Evolutionary conservation across 2,113 vertebrate species (phyloP).

Genomic region (Gymnogyps californianus): DNA sequence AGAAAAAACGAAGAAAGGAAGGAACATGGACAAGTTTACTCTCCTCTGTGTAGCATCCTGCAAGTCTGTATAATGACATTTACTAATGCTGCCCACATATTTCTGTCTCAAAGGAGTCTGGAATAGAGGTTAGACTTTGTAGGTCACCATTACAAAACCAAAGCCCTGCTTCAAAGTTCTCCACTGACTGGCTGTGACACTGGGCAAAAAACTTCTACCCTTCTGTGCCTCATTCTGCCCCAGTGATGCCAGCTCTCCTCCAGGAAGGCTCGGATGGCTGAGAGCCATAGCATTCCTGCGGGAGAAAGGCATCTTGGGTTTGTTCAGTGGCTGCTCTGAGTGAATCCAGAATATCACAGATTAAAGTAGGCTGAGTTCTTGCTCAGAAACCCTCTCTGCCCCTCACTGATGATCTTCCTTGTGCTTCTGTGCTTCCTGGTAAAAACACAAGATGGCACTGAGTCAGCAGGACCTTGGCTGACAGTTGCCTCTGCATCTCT

Average conservation of each 20-base stretch:
- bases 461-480: slow-evolving; percentile 41
- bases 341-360: neutral
- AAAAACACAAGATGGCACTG: slow-evolving; percentile 58
- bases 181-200: neutral
- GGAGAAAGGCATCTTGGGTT: neutral
- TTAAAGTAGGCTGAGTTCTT: neutral
- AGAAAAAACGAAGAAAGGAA: neutral
- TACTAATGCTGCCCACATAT: slow-evolving; percentile 7
- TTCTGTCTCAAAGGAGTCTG: neutral
- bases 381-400: neutral
- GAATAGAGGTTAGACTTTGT: neutral
- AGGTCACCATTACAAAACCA: neutral
- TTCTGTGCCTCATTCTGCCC: neutral
- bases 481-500: neutral
- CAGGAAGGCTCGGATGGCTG: neutral
- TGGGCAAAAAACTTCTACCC: neutral
- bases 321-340: neutral
- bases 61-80: neutral
- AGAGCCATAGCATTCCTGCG: neutral
- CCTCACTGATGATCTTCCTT: neutral
- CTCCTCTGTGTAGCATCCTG: neutral
- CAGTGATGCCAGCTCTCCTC: neutral
- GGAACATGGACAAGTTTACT: neutral
- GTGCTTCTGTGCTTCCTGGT: slow-evolving; percentile 37
- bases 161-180: neutral